phyloP scores from a whole-genome alignment of 2,797 vertebrate genomes.

The Sciurus vulgaris region DNA sequence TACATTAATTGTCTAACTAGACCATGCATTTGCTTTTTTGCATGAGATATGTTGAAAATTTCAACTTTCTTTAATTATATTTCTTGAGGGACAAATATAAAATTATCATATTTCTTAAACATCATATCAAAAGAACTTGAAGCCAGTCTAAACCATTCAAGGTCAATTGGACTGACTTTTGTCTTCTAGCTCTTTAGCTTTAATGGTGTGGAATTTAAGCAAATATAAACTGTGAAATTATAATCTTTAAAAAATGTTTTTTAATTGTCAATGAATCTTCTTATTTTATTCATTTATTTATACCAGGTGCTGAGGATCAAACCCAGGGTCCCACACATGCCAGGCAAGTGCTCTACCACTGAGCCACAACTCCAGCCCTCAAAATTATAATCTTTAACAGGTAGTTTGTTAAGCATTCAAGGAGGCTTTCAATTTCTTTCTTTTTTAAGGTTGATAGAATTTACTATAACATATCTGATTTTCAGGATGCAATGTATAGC shows the following conservation, averaged over 20 bases:
- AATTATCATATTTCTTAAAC: not conserved
- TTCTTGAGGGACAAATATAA: not conserved
- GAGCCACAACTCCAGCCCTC: too few relatives aligned
- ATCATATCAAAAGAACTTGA: not conserved
- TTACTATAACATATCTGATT: not conserved
- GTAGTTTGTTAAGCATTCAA: not conserved
- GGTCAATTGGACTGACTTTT: not conserved
- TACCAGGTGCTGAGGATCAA: too few relatives aligned
- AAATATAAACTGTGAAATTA: not conserved
- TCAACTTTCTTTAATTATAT: not conserved
- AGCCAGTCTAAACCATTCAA: not conserved
- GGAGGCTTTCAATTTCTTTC: not conserved
- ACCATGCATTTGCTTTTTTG: accelerated
- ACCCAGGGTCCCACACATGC: too few relatives aligned
- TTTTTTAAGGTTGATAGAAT: not conserved
- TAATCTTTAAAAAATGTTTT: not conserved
- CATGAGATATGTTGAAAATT: not conserved
- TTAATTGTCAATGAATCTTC: too few relatives aligned
- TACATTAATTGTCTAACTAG: not conserved
- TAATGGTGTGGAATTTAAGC: not conserved
- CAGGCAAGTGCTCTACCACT: too few relatives aligned
- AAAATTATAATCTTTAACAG: not conserved
- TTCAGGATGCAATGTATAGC: not conserved
- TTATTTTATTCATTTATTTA: too few relatives aligned
- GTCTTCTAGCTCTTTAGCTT: not conserved